Conservation (phyloP, 53 echinoderm and acorn worm species). For the Henricia sp. region DNA sequence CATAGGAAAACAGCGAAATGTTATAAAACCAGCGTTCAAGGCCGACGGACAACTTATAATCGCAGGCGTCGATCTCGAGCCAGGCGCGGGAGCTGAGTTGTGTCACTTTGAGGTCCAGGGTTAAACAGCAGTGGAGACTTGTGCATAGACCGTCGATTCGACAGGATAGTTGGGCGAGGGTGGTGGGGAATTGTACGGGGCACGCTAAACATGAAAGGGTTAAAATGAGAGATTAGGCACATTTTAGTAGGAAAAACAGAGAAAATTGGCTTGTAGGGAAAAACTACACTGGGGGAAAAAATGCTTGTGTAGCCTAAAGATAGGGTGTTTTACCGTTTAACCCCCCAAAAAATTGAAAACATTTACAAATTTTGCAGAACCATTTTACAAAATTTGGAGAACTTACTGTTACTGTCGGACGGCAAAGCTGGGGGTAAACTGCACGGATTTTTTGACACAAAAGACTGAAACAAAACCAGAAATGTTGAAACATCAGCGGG, state of each 20-base stretch:
- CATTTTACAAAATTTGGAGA: too few relatives aligned
- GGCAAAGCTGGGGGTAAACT: conserved; percentile 1
- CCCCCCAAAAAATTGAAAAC: too few relatives aligned
- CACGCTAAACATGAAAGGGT: neutral
- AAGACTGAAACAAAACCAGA: conserved; percentile 7
- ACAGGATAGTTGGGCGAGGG: conserved; percentile 2
- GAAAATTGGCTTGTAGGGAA: neutral
- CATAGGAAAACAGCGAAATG: conserved; percentile 21
- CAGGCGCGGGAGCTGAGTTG: conserved; percentile 39
- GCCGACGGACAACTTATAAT: conserved; percentile 24
- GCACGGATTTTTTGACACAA: conserved; percentile 27
- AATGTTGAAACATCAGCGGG: neutral
- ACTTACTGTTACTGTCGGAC: neutral
- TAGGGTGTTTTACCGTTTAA: too few relatives aligned
- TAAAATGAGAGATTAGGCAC: neutral
- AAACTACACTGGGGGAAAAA: too few relatives aligned
- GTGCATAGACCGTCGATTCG: conserved; percentile 14
- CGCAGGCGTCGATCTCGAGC: conserved; percentile 23
- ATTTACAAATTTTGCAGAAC: too few relatives aligned
- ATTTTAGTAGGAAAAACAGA: neutral
- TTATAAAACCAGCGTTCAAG: conserved; percentile 29
- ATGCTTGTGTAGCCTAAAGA: too few relatives aligned
- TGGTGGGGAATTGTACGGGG: neutral
- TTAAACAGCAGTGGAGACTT: conserved; percentile 46
- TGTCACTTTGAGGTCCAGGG: conserved; percentile 15